Percentiles rank a stretch among this genome's conserved stretches.
Conservation (phyloP, 2,113 vertebrate genomes). For the Platanista minor region DNA sequence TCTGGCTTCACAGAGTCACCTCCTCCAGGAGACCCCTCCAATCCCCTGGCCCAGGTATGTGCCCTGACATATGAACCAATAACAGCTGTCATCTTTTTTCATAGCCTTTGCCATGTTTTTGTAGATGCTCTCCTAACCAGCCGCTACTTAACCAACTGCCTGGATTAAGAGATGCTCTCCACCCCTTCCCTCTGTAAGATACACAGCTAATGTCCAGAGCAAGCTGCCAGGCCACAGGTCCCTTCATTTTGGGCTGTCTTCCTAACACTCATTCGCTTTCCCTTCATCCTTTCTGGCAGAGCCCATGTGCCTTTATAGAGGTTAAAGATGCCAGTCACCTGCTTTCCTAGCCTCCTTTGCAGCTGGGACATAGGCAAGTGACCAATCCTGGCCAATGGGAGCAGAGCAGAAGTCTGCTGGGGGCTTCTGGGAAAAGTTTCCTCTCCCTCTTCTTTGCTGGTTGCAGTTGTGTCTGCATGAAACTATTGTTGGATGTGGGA, state of each 20-base stretch:
- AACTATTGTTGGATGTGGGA: not conserved
- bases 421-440: not conserved
- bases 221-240: not conserved
- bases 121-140: not conserved
- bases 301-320: not conserved
- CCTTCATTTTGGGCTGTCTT: not conserved
- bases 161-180: not conserved
- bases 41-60: not conserved
- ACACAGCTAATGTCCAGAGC: not conserved
- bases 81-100: not conserved
- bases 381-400: not conserved
- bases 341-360: not conserved
- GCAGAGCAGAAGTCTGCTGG: not conserved
- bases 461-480: not conserved
- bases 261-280: not conserved
- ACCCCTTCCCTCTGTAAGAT: not conserved
- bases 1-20: not conserved
- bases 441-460: not conserved
- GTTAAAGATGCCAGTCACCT: not conserved
- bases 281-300: not conserved
- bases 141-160: no score
- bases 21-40: not conserved
- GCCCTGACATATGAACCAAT: not conserved
- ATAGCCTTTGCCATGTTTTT: not conserved
- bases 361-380: not conserved